Evolutionary conservation across 1,140 invertebrate species (phyloP).

Genomic region (Centruroides sculpturatus): DNA sequence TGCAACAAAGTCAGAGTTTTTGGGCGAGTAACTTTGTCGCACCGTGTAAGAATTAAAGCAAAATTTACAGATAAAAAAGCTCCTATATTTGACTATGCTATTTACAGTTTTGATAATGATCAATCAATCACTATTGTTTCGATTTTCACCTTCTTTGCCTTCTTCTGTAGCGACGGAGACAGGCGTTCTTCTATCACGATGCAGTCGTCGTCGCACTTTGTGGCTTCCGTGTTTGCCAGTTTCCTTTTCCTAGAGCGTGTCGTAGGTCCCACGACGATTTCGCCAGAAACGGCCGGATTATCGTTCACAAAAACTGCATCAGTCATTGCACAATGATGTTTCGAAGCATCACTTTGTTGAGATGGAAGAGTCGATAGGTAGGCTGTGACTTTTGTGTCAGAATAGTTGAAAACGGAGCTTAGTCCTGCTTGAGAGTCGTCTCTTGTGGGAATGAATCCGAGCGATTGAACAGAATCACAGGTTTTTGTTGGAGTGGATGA

Average conservation of each 20-base stretch:
- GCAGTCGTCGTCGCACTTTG: slow-evolving; percentile 10
- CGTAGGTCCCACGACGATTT: slow-evolving; percentile 1
- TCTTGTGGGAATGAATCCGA: background rate
- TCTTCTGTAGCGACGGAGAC: background rate
- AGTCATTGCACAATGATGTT: too few relatives aligned
- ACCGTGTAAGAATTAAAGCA: too few relatives aligned
- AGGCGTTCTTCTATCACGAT: slow-evolving; percentile 2
- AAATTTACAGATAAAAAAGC: too few relatives aligned
- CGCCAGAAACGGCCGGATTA: background rate
- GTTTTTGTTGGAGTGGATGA: background rate
- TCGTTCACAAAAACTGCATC: too few relatives aligned
- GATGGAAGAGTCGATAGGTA: slow-evolving; percentile 10
- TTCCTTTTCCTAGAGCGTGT: slow-evolving; percentile 10
- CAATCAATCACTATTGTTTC: slow-evolving; percentile 7
- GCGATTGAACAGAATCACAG: background rate
- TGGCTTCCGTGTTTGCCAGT: background rate
- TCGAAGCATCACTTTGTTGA: too few relatives aligned
- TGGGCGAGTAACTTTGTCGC: too few relatives aligned
- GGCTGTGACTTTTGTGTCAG: slow-evolving; percentile 13
- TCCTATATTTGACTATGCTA: too few relatives aligned
- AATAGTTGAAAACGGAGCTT: slow-evolving; percentile 15
- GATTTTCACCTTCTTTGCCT: background rate
- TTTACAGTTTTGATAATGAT: slow-evolving; percentile 2
- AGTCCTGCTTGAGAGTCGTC: background rate
- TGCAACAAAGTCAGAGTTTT: too few relatives aligned